Evolutionary conservation across 2,113 vertebrate species (phyloP).

Genomic region (Fregetta grallaria): DNA sequence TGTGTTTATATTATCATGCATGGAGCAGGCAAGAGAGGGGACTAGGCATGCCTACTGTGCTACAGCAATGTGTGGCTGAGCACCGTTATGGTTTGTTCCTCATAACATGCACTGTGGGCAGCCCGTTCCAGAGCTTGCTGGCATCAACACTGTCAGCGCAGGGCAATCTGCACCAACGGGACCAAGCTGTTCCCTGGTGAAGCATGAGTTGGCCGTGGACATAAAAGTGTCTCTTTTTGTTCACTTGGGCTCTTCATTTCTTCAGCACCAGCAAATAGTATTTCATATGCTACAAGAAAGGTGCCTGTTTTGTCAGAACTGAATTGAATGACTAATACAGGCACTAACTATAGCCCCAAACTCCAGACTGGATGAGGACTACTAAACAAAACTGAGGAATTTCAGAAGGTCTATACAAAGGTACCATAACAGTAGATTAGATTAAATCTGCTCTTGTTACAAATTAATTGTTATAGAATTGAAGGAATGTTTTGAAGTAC

Average conservation of each 20-base stretch:
- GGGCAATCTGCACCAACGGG: neutral
- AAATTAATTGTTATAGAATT: neutral
- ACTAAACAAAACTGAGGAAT: neutral
- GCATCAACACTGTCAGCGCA: neutral
- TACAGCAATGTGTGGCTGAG: neutral
- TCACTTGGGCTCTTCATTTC: neutral
- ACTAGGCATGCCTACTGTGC: neutral
- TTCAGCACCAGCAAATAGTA: neutral
- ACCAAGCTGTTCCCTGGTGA: neutral
- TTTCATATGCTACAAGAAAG: neutral
- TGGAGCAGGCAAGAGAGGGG: neutral
- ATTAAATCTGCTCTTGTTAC: neutral
- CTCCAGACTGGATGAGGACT: neutral
- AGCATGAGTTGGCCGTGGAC: neutral
- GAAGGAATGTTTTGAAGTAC: neutral
- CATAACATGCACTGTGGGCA: accelerated
- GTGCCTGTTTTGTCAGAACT: neutral
- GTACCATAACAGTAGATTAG: neutral
- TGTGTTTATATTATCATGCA: neutral
- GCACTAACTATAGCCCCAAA: neutral
- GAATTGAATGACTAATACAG: neutral
- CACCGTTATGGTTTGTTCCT: neutral
- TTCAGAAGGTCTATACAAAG: neutral
- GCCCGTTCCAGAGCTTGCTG: neutral
- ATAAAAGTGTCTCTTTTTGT: neutral